Percentiles rank a stretch among this genome's conserved stretches.
Evolutionary conservation across 2,113 vertebrate genomes (phyloP).

Genomic region (Chauna torquata): DNA sequence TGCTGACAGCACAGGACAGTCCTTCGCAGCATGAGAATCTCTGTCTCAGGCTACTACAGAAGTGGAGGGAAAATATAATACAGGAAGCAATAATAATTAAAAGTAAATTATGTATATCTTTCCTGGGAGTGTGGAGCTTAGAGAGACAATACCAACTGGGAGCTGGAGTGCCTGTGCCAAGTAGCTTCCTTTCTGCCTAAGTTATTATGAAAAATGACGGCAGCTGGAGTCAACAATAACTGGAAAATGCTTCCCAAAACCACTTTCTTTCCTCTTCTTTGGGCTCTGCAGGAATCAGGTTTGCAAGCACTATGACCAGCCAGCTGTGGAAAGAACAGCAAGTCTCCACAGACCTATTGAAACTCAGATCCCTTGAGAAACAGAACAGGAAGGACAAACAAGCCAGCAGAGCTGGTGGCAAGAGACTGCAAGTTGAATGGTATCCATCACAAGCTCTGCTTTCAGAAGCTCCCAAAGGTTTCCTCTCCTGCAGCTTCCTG

Average conservation of each 20-base stretch:
- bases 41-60: neutral
- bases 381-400: constrained; percentile 25
- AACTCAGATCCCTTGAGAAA: neutral
- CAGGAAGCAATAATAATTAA: neutral
- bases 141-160: neutral
- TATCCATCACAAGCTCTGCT: constrained; percentile 19
- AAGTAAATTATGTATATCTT: neutral
- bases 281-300: neutral
- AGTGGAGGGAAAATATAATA: neutral
- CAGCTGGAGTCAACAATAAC: constrained; percentile 7
- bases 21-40: neutral
- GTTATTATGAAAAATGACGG: neutral
- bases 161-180: neutral
- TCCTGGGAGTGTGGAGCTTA: neutral
- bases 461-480: neutral
- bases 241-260: neutral
- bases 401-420: neutral
- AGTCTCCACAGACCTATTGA: neutral
- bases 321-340: constrained; percentile 23
- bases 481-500: constrained; percentile 23
- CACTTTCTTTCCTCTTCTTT: neutral
- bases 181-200: neutral
- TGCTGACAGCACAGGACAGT: neutral
- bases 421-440: neutral
- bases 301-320: neutral